Base-by-base conservation (phyloP, 1,140 invertebrate genomes). In the Diprion similis region DNA sequence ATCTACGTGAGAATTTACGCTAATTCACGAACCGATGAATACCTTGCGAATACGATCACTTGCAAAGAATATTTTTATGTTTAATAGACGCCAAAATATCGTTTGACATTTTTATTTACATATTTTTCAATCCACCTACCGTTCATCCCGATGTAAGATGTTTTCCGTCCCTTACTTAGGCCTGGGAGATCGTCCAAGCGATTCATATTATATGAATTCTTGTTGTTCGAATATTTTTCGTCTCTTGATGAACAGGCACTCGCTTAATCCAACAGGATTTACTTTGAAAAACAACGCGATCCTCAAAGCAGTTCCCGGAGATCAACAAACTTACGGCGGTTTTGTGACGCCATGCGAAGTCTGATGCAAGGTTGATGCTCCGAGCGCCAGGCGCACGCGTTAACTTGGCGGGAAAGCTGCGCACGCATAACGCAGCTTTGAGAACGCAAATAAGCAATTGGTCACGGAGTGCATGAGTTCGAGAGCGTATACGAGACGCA, bases 81-180 rank as follows among this genome's bases (percentile, higher is more conserved):
- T 37, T 6, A 37, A 37, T 37, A 37, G 2, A 37, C 24, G 24
- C 6, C 24, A 37, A 37, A 37, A 37, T 59, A 17, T 15, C 51
- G 11, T 15, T 9, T 59, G 8, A 8, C 7, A 59, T 59, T 59
- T 59, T 59, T 59, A 37, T 37, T 37, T 37, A 37, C 24, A 37
- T 37, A 37, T 37, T 37, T 37, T 48, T 48, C 15, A 47, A 74
- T 46, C 67, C 70, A 76, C 67, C 73, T 80, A 86, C 85, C 85
- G 79, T 86, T 86, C 84, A 86, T 86, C 78, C 81, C 84, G 78
- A 83, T 83, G 66, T 83, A 86, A 69, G 82, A 82, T 77, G 84
- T 78, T 82, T 84, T 86, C 81, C 83, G 80, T 77, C 80, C 81
- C 82, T 84, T 85, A 74, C 82, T 77, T 70, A 84, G 76, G 79